Base-by-base conservation (phyloP, 2,113 vertebrate species). In the Burhinus oedicnemus region DNA sequence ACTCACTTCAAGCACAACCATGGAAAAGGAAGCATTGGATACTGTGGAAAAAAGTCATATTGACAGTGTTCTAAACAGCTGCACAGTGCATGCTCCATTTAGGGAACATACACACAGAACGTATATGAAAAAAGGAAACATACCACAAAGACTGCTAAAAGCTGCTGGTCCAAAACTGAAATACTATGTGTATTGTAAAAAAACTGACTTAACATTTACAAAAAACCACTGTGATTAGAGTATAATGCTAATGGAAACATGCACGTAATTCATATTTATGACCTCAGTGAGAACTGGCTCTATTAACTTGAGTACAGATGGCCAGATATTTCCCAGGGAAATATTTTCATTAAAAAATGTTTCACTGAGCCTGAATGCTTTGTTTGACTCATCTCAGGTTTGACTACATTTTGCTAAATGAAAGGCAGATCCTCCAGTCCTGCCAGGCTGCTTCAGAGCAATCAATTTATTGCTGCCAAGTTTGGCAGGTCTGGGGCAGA, bases 311-410 rank as follows among this genome's bases (percentile, higher is more conserved):
- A 64, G n/a, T 89, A 71, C 88, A 95, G 83, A 92, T 96, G 91
- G 87, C 42, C 77, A 21, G 5, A 44, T 4, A 95, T 89, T 93
- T 87, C 83, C 45, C 52, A 79, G 51, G 57, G 57, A 95, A 93
- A 89, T 92, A 61, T 87, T 89, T 94, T 91, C 47, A 60, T 78
- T 93, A 58, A 94, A 87, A 88, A 87, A 12, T 4, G 4, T 84
- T 89, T 89, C 42, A 82, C 10, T 51, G 69, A 55, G 29, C n/a
- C n/a, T 79, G 27, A 84, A 75, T 77, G 20, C 57, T 96, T 95
- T 95, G 49, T 86, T 86, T 96, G 89, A 89, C 61, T 96, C 69
- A 64, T 95, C 29, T 91, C 57, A 95, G 69, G 89, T 94, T 87
- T 89, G 61, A 89, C 51, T 84, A 49, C 6, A 17, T 87, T 95